Evolutionary conservation across 2,113 vertebrate genomes (phyloP), one percentile per base, ranked within the genome.

Genomic region (Eudyptes chrysolophus): DNA sequence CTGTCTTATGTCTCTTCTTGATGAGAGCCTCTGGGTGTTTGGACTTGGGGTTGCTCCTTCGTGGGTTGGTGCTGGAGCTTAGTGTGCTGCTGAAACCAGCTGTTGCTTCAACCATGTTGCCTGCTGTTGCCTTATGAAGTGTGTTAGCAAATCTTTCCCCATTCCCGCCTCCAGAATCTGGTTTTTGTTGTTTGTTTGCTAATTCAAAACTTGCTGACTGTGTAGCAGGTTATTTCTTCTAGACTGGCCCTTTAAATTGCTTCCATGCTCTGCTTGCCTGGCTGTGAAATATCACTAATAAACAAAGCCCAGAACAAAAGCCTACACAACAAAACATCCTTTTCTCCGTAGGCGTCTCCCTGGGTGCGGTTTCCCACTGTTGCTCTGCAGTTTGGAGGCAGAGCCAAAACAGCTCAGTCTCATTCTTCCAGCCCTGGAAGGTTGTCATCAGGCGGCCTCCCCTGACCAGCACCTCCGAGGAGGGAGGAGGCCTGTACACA

Each of bases 321-420:
- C 87, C 78, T 80, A 46, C 87, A 9, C 91, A 94, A 79, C 72
- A 92, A 95, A 97, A 97, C 93, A 96, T 94, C 93, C 91, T 87
- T 55, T 89, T 77, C 75, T 94, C 92, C 89, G 46, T 34, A 68
- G 84, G 93, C 89, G 26, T 49, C 84, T 95, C 90, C 78, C 51
- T 94, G 95, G 95, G 93, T 92, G 94, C 7, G 89, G 95, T 95
- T 97, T 96, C 95, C 95, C 92, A 76, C 57, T 5, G 40, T 78
- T 74, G 71, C 68, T 80, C 85, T 70, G 84, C 55, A 62, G 42
- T 66, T 51, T 8, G 26, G 68, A 84, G 90, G 84, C 92, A 89
- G 62, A 96, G 89, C 93, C 92, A 87, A 51, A 89, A 61, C 69
- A 72, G 70, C 84, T 96, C 65, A 2, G 18, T 36, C 66, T 89